Conservation (phyloP, 2,113 vertebrate genomes). For the Mandrillus leucophaeus region DNA sequence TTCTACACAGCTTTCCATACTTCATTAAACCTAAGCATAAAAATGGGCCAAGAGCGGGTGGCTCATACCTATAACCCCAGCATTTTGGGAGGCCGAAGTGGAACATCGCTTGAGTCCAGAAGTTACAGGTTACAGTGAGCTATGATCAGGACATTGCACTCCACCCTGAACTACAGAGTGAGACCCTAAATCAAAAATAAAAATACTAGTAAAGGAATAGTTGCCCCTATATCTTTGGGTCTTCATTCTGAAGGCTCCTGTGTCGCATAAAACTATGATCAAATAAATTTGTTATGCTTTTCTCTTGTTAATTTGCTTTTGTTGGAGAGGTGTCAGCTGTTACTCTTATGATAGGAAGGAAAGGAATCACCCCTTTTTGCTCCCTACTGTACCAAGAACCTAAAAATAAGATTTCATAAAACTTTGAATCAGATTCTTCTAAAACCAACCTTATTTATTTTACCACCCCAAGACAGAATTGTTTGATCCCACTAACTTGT, state of each 20-base stretch:
- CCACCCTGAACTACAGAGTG: neutral
- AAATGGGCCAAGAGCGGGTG: neutral
- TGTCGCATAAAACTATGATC: neutral
- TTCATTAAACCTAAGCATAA: neutral
- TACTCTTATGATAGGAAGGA: neutral
- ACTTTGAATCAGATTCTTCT: neutral
- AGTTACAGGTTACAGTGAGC: neutral
- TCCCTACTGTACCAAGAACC: neutral
- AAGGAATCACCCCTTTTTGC: neutral
- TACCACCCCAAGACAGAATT: neutral
- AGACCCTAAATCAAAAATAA: neutral
- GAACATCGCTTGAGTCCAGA: neutral
- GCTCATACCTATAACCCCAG: neutral
- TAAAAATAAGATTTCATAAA: constrained; percentile 36
- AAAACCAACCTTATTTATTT: neutral
- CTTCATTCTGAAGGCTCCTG: neutral
- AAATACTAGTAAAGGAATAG: neutral
- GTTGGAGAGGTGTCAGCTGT: neutral
- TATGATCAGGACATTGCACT: neutral
- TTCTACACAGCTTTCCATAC: neutral
- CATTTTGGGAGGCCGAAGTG: neutral
- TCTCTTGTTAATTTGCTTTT: neutral
- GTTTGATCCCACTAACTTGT: neutral
- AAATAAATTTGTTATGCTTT: neutral
- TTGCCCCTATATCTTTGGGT: neutral